A percentile compares a stretch with the other conserved stretches of the same genome.
Conservation (phyloP, 2,113 vertebrate species). For the Anolis sagrei region DNA sequence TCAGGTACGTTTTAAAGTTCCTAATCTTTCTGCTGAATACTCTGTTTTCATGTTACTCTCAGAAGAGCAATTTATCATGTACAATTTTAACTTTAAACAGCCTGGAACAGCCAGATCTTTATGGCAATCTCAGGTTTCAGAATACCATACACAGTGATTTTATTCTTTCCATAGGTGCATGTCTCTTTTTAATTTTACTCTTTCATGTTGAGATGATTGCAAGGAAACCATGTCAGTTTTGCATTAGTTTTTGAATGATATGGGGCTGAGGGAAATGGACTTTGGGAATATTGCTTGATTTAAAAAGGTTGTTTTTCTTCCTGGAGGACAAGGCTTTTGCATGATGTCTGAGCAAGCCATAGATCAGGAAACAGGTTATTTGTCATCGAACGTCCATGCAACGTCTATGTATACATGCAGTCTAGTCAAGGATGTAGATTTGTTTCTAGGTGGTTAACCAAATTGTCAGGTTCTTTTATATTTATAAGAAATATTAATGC, state of each 20-base stretch:
- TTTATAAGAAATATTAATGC: conserved; percentile 63
- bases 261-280: conserved; percentile 27
- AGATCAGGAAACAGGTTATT: conserved; percentile 70
- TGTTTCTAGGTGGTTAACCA: conserved; percentile 52
- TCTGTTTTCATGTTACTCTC: conserved; percentile 74
- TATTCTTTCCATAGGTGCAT: conserved; percentile 53
- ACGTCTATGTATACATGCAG: conserved; percentile 65
- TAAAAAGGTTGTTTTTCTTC: conserved; percentile 62
- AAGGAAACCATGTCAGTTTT: conserved; percentile 59
- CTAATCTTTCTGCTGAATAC: conserved; percentile 71
- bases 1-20: conserved; percentile 89
- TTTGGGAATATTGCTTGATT: conserved; percentile 45
- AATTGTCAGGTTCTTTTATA: conserved; percentile 54
- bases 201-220: conserved; percentile 66
- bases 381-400: conserved; percentile 65
- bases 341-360: conserved; percentile 65
- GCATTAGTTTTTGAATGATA: conserved; percentile 53
- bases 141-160: conserved; percentile 60
- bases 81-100: conserved; percentile 76
- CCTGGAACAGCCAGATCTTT: conserved; percentile 71
- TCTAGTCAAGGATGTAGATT: conserved; percentile 50
- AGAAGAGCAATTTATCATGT: conserved; percentile 76
- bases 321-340: conserved; percentile 57
- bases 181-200: conserved; percentile 40
- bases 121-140: conserved; percentile 67